Base-by-base conservation (phyloP, 2,797 vertebrate genomes). In the Carduelis carduelis region DNA sequence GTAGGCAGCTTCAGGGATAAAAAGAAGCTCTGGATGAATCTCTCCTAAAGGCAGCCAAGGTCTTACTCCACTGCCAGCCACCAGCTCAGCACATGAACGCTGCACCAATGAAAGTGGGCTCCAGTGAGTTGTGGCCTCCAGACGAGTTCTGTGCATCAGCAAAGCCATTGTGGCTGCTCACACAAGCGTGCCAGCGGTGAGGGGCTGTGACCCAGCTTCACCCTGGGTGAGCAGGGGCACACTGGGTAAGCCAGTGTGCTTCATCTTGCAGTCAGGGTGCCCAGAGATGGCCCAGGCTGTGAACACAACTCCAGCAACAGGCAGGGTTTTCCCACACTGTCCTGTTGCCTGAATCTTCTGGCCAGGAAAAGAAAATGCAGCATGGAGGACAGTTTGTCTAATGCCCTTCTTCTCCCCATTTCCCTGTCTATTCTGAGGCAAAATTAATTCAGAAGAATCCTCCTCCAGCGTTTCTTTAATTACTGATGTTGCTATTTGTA, bases 161-260 rank as follows among this genome's bases (percentile, higher is more conserved):
- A 79, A 69, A 93, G 78, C 78, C 56, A 35, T 66, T 92, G 92
- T 65, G 71, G 74, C 89, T 82, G 80, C 61, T 89, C 86, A 61
- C 77, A 82, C 0, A 2, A 72, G 84, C 37, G 0, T 18, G 1
- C 69, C 2, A 1, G 69, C 0, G 0, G 26, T 11, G 77, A 78
- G 41, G 34, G 70, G 92, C 87, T 57, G 41, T 53, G 80, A 88
- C 80, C 76, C 80, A 61, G 77, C 83, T 57, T 37, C 61, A 64
- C 11, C 69, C 80, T 8, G 9, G 0, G 44, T 27, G 28, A 88
- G 19, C 0, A 0, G 63, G 14, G 30, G 35, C 57, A 60, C 57
- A 28, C 57, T 60, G 57, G 14, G 4, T 1, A 11, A 14, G 41
- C 41, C 64, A 41, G 8, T 3, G 1, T 39, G 72, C 69, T 83